phyloP scores from a whole-genome alignment of 2,888 invertebrate genomes.

The Diachrysia chrysitis region DNA sequence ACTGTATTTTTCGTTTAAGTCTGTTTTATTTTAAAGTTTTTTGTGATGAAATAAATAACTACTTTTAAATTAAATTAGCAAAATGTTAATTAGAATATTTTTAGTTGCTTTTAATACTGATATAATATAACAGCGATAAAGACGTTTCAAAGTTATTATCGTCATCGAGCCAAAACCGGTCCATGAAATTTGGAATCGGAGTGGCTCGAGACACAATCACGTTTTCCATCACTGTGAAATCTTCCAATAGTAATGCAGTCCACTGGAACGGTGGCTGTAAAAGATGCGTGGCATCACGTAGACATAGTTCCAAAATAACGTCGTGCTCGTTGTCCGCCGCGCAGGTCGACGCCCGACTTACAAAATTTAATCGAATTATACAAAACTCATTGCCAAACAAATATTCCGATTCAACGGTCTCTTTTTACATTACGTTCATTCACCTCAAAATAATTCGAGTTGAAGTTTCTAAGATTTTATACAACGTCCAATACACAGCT shows the following conservation, averaged over 20 bases:
- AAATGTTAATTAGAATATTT: slow-evolving; percentile 2
- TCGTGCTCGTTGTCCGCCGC: slow-evolving; percentile 68
- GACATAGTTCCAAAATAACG: slow-evolving; percentile 75
- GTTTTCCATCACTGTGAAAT: slow-evolving; percentile 83
- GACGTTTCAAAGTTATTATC: slow-evolving; percentile 46
- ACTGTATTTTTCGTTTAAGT: no score
- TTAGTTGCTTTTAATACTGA: slow-evolving; percentile 17
- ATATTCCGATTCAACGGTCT: slow-evolving; percentile 64
- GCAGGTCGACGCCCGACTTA: slow-evolving; percentile 78
- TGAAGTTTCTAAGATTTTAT: slow-evolving; percentile 50
- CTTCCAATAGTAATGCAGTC: slow-evolving; percentile 76
- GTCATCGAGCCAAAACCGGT: slow-evolving; percentile 67
- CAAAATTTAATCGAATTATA: slow-evolving; percentile 81
- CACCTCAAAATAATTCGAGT: slow-evolving; percentile 55
- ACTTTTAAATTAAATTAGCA: not conserved
- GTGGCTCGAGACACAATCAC: slow-evolving; percentile 80
- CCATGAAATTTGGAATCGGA: slow-evolving; percentile 72
- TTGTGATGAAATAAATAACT: not conserved
- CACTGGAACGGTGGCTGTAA: slow-evolving; percentile 77
- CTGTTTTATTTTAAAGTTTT: no score
- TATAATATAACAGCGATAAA: slow-evolving; percentile 20
- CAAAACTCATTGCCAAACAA: slow-evolving; percentile 71
- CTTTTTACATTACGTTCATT: slow-evolving; percentile 66
- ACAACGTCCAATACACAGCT: slow-evolving; percentile 61
- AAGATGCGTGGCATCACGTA: slow-evolving; percentile 84